Evolutionary conservation across 2,888 invertebrate genomes (phyloP).

Genomic region (Pseudococcus longispinus): DNA sequence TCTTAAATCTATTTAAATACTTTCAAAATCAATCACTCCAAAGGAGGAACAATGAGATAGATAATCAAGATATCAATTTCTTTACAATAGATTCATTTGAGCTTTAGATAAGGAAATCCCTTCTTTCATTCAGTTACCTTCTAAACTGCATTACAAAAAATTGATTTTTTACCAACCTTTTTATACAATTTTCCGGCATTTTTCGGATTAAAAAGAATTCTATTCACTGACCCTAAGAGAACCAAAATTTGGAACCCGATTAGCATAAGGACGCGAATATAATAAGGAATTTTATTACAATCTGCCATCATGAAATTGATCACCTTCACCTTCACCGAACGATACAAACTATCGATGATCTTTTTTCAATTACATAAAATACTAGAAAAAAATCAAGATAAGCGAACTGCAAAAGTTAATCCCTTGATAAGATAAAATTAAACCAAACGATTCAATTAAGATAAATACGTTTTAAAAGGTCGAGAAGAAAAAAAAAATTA

Average conservation of each 20-base stretch:
- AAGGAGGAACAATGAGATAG: too few relatives aligned
- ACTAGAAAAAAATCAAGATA: too few relatives aligned
- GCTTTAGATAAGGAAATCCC: not conserved
- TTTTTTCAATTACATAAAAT: not conserved
- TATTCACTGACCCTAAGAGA: conserved; percentile 45
- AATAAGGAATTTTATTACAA: conserved; percentile 42
- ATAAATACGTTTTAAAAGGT: not conserved
- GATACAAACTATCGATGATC: not conserved
- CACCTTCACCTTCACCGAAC: not conserved
- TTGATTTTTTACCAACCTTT: conserved; percentile 6
- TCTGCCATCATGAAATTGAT: not conserved
- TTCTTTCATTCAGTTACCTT: too few relatives aligned
- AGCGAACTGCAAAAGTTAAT: too few relatives aligned
- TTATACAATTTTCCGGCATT: not conserved
- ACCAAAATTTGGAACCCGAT: conserved; percentile 50
- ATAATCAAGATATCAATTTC: not conserved
- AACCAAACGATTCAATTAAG: not conserved
- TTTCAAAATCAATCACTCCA: too few relatives aligned
- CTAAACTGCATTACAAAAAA: not conserved
- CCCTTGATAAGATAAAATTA: not conserved
- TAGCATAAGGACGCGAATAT: conserved; percentile 24
- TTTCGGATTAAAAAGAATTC: conserved; percentile 48
- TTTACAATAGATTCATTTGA: not conserved
- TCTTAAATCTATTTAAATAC: too few relatives aligned
- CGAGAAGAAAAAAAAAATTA: not conserved